phyloP scores from a whole-genome alignment of 2,113 vertebrate genomes.

The Acrocephalus kingi region DNA sequence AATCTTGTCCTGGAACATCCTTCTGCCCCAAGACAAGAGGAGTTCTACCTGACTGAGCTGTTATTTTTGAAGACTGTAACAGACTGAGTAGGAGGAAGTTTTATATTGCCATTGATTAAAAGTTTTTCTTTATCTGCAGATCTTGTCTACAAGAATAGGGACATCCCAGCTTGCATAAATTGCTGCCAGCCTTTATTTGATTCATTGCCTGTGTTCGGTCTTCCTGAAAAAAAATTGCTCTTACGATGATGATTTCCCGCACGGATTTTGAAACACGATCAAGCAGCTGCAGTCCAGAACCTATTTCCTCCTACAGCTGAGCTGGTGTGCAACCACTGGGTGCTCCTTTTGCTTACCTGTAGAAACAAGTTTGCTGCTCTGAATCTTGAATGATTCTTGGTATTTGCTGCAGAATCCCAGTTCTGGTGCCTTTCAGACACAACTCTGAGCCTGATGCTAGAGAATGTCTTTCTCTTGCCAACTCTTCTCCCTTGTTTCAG shows the following conservation, averaged over 20 bases:
- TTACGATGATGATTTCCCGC: neutral
- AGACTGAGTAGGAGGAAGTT: neutral
- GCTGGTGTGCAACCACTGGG: neutral
- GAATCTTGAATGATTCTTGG: fast-evolving
- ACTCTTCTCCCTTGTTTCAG: neutral
- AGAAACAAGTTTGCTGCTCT: neutral
- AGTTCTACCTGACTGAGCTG: neutral
- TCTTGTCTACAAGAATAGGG: neutral
- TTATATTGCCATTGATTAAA: neutral
- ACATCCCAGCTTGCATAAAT: neutral
- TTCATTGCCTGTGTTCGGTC: neutral
- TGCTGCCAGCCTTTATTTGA: neutral
- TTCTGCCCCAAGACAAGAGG: neutral
- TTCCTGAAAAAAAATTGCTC: neutral
- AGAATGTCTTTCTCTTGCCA: neutral
- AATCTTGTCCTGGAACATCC: neutral
- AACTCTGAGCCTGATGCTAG: neutral
- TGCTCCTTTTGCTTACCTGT: neutral
- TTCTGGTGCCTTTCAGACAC: neutral
- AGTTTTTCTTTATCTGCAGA: slow-evolving; percentile 25
- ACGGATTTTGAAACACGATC: neutral
- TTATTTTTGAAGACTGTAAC: neutral
- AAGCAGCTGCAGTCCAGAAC: fast-evolving
- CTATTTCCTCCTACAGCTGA: neutral
- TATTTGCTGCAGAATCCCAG: neutral